Base-by-base conservation (phyloP, 2,113 vertebrate genomes). In the Morone saxatilis region DNA sequence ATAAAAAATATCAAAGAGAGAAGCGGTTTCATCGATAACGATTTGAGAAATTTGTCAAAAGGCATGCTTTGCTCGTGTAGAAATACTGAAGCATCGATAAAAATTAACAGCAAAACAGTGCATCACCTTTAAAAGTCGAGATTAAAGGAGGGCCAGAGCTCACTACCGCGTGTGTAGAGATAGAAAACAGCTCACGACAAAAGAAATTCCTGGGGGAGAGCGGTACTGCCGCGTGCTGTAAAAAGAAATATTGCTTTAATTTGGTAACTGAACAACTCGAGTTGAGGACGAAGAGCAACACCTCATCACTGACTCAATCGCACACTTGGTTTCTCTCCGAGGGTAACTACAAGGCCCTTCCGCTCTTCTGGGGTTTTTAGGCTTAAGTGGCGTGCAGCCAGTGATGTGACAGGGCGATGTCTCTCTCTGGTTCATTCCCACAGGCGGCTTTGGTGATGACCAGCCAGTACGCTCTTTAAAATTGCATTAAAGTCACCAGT, bases 191-290 rank as follows among this genome's bases (percentile, higher is more conserved):
- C 78, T 54, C 57, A 69, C 13, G 0, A 14, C 7, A 31, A 31
- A 31, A 31, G 59, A 88, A 47, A 54, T 45, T 80, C 57, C 62
- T 22, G 13, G 61, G 59, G 84, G 68, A 65, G 74, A 59, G 63
- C 20, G 41, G 71, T 31, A 61, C 71, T 83, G 60, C 61, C 41
- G 60, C 7, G 36, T 72, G 78, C 79, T 85, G 70, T 11, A 16
- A 69, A 80, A 85, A 85, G 0, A 88, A 83, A 91, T 95, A 95
- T 95, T 95, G 93, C 94, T 95, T 95, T 87, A 56, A 90, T 92
- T 88, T 90, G 78, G 78, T 92, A 79, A 92, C 78, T 70, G 84
- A 93, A 83, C 73, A 79, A 74, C 70, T 71, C 11, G 72, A 75
- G 76, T 41, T 70, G 48, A 85, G 56, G 62, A 71, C 56, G 38